Conservation (phyloP, 2,888 invertebrate genomes). For the Dichetophora obliterata region DNA sequence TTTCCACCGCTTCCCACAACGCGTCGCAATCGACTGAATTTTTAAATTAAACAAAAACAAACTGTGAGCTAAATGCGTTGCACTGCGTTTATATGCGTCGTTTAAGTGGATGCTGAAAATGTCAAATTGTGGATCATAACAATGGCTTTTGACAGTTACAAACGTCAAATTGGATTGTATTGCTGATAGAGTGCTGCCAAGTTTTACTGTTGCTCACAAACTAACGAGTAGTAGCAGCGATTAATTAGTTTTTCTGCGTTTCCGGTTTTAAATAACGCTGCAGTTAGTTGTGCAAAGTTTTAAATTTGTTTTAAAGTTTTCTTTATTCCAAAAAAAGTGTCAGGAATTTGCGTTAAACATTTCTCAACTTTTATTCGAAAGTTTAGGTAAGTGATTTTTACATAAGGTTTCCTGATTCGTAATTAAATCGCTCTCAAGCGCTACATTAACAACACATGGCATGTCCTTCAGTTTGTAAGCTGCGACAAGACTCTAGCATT, state of each 20-base stretch:
- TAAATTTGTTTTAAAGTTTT: neutral
- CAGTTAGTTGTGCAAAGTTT: neutral
- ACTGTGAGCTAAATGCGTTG: neutral
- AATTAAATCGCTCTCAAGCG: too few relatives aligned
- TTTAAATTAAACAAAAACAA: constrained; percentile 28
- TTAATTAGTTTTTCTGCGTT: neutral
- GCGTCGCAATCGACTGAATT: constrained; percentile 33
- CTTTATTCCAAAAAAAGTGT: neutral
- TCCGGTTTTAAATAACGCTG: neutral
- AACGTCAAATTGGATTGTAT: constrained; percentile 1
- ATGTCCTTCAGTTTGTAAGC: too few relatives aligned
- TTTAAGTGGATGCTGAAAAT: neutral
- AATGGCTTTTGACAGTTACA: neutral
- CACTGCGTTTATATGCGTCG: neutral
- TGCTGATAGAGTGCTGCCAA: neutral
- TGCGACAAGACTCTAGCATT: too few relatives aligned
- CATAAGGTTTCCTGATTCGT: too few relatives aligned
- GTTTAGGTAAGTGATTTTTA: too few relatives aligned
- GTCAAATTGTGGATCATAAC: neutral
- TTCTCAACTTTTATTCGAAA: neutral
- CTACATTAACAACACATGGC: too few relatives aligned
- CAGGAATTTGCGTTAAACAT: neutral
- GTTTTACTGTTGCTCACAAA: neutral
- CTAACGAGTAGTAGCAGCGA: neutral
- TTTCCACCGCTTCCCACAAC: constrained; percentile 10